Percentiles rank a stretch among this genome's conserved stretches.
phyloP scores from a whole-genome alignment of 2,888 invertebrate genomes.

The Pycnomerus fuliginosus region DNA sequence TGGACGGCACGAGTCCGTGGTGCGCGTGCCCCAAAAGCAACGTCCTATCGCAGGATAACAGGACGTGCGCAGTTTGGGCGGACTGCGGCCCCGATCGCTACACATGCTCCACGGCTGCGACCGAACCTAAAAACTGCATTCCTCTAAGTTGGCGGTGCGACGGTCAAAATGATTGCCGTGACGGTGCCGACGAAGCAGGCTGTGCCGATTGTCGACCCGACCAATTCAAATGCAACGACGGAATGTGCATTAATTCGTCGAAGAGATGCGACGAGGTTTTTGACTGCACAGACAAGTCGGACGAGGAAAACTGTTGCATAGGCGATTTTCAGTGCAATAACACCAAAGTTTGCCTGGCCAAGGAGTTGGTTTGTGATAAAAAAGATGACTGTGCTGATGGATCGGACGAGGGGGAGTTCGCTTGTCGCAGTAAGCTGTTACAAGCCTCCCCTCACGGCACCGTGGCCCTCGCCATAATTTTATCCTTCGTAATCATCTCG shows the following conservation, averaged over 20 bases:
- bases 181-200: conserved; percentile 78
- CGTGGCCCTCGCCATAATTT: too few relatives aligned
- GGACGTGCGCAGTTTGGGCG: conserved; percentile 66
- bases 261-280: conserved; percentile 61
- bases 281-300: conserved; percentile 68
- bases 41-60: conserved; percentile 61
- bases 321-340: conserved; percentile 71
- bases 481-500: too few relatives aligned
- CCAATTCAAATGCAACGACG: conserved; percentile 64
- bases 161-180: conserved; percentile 78
- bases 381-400: conserved; percentile 79
- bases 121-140: conserved; percentile 66
- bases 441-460: too few relatives aligned
- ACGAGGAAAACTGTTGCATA: conserved; percentile 70
- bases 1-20: conserved; percentile 57
- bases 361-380: conserved; percentile 71
- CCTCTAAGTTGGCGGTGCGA: conserved; percentile 75
- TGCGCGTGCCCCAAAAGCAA: conserved; percentile 81
- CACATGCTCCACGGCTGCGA: conserved; percentile 60
- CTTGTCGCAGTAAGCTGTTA: too few relatives aligned
- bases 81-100: conserved; percentile 73
- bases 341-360: conserved; percentile 70
- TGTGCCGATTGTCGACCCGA: conserved; percentile 69
- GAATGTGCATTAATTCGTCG: conserved; percentile 46
- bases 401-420: conserved; percentile 72